Evolutionary conservation across 2,888 invertebrate species (phyloP).

Genomic region (Drosophila anomelani): DNA sequence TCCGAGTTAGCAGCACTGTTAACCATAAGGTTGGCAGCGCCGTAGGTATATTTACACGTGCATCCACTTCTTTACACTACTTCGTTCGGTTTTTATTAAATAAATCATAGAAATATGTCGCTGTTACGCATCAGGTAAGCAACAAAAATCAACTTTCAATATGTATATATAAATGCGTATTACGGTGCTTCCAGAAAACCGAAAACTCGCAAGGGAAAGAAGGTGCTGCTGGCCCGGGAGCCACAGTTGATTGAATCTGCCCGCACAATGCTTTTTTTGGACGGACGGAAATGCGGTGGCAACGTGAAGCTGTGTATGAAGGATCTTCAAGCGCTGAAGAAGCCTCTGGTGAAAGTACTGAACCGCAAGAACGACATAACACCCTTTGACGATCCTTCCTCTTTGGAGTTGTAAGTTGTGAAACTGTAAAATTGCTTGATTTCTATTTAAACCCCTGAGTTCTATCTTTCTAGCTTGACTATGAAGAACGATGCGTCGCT

Average conservation of each 20-base stretch:
- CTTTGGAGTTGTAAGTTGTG: constrained; percentile 89
- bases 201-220: constrained; percentile 94
- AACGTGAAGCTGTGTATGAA: constrained; percentile 90
- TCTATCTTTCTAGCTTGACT: constrained; percentile 85
- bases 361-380: constrained; percentile 94
- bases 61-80: constrained; percentile 22
- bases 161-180: neutral
- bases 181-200: constrained; percentile 89
- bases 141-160: neutral
- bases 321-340: constrained; percentile 94
- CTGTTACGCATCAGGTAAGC: constrained; percentile 82
- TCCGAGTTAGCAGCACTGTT: no score
- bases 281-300: constrained; percentile 92
- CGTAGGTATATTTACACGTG: constrained; percentile 62
- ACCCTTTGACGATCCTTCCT: constrained; percentile 95
- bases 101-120: constrained; percentile 73
- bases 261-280: constrained; percentile 93
- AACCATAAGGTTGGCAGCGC: constrained; percentile 14
- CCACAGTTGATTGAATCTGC: constrained; percentile 95
- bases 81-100: constrained; percentile 12
- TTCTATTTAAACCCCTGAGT: neutral
- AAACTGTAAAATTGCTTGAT: neutral
- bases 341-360: constrained; percentile 91
- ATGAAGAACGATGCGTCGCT: constrained; percentile 94
- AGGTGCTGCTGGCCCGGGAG: constrained; percentile 91